A percentile compares a stretch with the other conserved stretches of the same genome.
Conservation (phyloP, 2,113 vertebrate species). For the Motacilla tschutschensis region DNA sequence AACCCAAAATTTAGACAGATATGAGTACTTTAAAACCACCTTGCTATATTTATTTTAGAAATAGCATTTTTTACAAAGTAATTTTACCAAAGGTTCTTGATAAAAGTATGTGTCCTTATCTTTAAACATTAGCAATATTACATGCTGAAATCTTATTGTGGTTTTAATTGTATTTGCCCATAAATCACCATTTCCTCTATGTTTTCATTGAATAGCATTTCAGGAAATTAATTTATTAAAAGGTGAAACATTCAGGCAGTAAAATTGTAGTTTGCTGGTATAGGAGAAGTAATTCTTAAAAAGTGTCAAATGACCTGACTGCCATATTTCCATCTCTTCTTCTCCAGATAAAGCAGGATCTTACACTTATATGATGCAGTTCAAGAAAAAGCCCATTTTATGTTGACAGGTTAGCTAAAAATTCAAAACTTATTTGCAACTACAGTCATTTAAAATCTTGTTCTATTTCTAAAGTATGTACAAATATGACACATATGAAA, state of each 20-base stretch:
- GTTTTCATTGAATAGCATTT: background rate
- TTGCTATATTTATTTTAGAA: constrained; percentile 43
- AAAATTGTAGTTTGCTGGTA: background rate
- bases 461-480: background rate
- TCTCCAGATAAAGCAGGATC: background rate
- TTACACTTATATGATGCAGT: background rate
- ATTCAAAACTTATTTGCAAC: background rate
- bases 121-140: background rate
- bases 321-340: background rate
- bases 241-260: background rate
- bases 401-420: background rate
- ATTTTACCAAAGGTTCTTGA: background rate
- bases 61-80: constrained; percentile 2
- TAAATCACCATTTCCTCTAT: background rate
- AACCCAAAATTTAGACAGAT: background rate
- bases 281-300: background rate
- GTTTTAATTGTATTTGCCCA: background rate
- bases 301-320: background rate
- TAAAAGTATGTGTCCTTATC: constrained; percentile 27
- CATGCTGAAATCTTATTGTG: background rate
- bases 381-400: background rate
- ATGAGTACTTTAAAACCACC: background rate
- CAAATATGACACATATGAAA: background rate
- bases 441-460: background rate
- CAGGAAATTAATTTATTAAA: constrained; percentile 28